Evolutionary conservation across 2,113 vertebrate genomes (phyloP).

Genomic region (Pomatostomus ruficeps): DNA sequence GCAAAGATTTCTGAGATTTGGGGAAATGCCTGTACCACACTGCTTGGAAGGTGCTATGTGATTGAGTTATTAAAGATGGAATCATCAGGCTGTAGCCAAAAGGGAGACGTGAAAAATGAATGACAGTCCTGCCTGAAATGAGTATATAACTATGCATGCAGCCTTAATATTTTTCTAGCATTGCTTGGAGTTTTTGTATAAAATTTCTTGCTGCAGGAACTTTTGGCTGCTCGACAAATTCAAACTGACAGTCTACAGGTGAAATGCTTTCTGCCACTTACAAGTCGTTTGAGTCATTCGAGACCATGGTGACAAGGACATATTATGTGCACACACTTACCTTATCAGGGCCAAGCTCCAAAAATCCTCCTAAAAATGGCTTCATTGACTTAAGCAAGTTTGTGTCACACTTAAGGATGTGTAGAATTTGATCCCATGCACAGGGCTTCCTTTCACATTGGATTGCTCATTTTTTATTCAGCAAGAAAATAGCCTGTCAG

Average conservation of each 20-base stretch:
- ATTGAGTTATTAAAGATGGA: not conserved
- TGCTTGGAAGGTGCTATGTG: not conserved
- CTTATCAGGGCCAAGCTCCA: not conserved
- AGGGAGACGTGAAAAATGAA: not conserved
- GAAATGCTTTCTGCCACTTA: not conserved
- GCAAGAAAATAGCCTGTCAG: conserved; percentile 19
- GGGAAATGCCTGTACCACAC: not conserved
- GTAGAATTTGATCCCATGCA: not conserved
- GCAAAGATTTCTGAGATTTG: not conserved
- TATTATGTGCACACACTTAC: not conserved
- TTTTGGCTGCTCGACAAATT: not conserved
- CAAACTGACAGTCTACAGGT: not conserved
- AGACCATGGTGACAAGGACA: not conserved
- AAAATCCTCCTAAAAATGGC: not conserved
- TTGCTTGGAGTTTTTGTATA: not conserved
- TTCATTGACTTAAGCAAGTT: not conserved
- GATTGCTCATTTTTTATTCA: conserved; percentile 36
- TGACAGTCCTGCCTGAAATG: not conserved
- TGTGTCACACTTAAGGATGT: not conserved
- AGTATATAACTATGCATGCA: not conserved
- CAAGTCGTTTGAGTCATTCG: not conserved
- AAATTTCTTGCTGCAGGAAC: not conserved
- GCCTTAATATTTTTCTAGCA: not conserved
- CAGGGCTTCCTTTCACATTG: not conserved
- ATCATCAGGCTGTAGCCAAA: not conserved